A percentile compares a stretch with the other conserved stretches of the same genome.
phyloP scores from a whole-genome alignment of 2,113 vertebrate genomes.

The Actenoides hombroni region DNA sequence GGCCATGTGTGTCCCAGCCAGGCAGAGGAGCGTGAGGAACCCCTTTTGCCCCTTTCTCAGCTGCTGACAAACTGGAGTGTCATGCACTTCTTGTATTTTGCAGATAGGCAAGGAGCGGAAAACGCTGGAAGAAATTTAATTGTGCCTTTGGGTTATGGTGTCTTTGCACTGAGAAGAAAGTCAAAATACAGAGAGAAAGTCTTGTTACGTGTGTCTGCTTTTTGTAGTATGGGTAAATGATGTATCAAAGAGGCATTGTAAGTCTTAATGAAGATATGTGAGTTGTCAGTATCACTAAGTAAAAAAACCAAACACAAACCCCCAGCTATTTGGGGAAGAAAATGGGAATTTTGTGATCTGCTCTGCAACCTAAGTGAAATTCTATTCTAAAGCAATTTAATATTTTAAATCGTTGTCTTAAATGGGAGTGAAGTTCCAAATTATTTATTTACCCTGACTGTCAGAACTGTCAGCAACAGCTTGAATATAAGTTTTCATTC shows the following conservation, averaged over 20 bases:
- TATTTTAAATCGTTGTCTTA: background rate
- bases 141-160: background rate
- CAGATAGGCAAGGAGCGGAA: background rate
- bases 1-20: background rate
- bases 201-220: fast-evolving
- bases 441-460: background rate
- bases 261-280: background rate
- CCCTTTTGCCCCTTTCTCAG: background rate
- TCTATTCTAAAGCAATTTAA: background rate
- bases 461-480: background rate
- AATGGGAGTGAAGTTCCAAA: background rate
- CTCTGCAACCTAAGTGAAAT: background rate
- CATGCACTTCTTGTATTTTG: background rate
- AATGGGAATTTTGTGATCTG: background rate
- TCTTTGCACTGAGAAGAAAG: background rate
- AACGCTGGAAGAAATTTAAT: background rate
- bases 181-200: background rate
- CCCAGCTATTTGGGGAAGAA: background rate
- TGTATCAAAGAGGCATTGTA: background rate
- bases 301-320: background rate
- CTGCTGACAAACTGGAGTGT: background rate
- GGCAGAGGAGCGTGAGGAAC: background rate
- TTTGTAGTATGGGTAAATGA: background rate
- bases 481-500: background rate
- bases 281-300: background rate